These are phyloP conservation scores for Fratercula arctica DNA, from an alignment of 2,797 vertebrate species.

Conservation along the genomic window DNA sequence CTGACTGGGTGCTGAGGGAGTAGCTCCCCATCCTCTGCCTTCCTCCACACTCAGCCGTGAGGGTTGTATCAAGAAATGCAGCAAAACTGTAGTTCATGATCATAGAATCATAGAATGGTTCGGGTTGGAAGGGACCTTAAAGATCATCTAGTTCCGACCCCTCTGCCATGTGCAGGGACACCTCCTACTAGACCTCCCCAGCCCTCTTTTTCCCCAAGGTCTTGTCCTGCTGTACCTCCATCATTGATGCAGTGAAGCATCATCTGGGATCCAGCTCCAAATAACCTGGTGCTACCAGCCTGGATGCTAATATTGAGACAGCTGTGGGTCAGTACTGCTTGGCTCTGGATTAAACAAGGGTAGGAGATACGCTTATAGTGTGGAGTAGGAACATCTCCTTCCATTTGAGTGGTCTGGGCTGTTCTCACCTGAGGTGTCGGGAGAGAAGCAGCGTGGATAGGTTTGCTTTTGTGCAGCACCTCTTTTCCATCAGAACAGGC, in stretches of 20 bases:
- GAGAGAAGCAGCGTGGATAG: neutral
- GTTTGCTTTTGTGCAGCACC: neutral
- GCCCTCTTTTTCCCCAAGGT: neutral
- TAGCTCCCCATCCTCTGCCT: neutral
- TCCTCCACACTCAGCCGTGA: neutral
- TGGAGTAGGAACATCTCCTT: neutral
- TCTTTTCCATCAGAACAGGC: neutral
- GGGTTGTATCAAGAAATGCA: neutral
- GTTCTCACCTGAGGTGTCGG: neutral
- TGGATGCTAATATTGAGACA: neutral
- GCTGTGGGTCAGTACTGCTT: neutral
- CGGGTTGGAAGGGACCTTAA: too few relatives aligned
- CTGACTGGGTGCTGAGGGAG: neutral
- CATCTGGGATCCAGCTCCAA: neutral
- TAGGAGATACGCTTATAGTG: neutral
- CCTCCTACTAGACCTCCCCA: neutral
- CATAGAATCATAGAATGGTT: too few relatives aligned
- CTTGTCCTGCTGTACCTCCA: neutral
- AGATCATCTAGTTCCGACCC: too few relatives aligned
- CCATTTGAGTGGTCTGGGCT: neutral
- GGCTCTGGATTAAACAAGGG: neutral
- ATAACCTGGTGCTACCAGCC: neutral
- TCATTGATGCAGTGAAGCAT: neutral
- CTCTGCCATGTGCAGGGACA: too few relatives aligned
- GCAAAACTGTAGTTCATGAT: neutral